Evolutionary conservation across 2,888 invertebrate species (phyloP), one percentile per base, ranked within the genome.

Genomic region (Rambutsinella grinnellia): DNA sequence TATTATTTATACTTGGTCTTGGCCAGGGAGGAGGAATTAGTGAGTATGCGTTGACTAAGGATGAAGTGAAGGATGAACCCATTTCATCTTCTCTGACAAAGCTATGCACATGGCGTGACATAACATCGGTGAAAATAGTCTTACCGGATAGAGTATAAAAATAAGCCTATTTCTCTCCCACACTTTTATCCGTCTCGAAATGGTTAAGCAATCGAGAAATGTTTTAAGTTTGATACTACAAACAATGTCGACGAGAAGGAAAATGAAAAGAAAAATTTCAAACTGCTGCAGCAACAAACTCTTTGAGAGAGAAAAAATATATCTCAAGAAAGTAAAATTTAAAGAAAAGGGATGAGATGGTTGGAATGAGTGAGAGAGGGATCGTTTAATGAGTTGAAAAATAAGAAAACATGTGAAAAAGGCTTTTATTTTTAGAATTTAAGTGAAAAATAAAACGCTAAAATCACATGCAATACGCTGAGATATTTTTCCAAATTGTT

Each of bases 351-450:
- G 21, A 19, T 10, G 56, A 56, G 24, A 23, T 56, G 24, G 19
- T 23, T 56, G 24, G 44, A 58, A 36, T 13, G 53, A 68, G 58
- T 19, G 44, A 56, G 15, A 19, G 23, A 53, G 63, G 63, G 28
- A 58, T 60, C 77, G 62, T 78, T 79, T 79, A 75, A 78, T 80
- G 80, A 78, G 78, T 76, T 80, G 78, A 80, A 78, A 80, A 80
- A 80, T 80, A 71, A 70, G 69, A 67, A 78, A 71, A 68, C 61
- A 61, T 53, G 10, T 46, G 60, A 23, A 69, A 61, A 56, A 62
- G 27, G 26, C 26, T 49, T 61, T 61, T 62, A 70, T 70, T 70
- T 70, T 70, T 62, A 70, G 61, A 62, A 70, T 54, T 23, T 23
- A 54, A 70, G 44, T 62, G 21, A 62, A 54, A 54, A 58, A 24